Conservation (phyloP, 2,888 invertebrate genomes). For the Cataglyphis livida region DNA sequence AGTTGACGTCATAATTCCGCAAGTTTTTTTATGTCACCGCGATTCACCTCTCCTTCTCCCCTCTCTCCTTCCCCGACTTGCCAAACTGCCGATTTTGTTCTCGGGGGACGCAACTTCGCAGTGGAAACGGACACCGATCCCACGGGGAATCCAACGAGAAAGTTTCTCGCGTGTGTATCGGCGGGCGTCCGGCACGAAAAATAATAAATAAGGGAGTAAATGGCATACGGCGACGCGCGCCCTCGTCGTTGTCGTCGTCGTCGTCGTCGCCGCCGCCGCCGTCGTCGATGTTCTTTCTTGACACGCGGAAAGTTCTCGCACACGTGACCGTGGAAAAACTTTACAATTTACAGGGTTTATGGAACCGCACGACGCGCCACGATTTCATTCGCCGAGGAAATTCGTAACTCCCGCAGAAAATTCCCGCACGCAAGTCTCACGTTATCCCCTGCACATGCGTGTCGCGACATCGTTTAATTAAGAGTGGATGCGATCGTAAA, state of each 20-base stretch:
- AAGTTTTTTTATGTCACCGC: conserved; percentile 53
- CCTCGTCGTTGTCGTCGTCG: background rate
- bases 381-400: background rate
- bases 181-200: conserved; percentile 35
- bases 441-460: background rate
- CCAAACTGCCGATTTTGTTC: conserved; percentile 57
- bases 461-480: background rate
- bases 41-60: conserved; percentile 24
- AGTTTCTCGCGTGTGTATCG: conserved; percentile 61
- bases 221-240: conserved; percentile 20
- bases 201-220: conserved; percentile 67
- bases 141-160: conserved; percentile 60
- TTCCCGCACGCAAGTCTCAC: background rate
- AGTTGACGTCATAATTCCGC: conserved; percentile 32
- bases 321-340: conserved; percentile 70
- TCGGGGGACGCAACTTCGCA: conserved; percentile 56
- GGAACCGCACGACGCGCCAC: background rate
- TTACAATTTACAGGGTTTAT: conserved; percentile 27
- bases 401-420: background rate
- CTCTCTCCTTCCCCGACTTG: conserved; percentile 53
- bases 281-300: background rate
- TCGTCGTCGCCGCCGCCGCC: too few species aligned
- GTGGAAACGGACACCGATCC: conserved; percentile 66
- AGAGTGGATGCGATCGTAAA: conserved; percentile 3
- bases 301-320: conserved; percentile 67